These are phyloP conservation scores for Carcina quercana DNA, from an alignment of 2,888 invertebrate species.

Conservation along the genomic window DNA sequence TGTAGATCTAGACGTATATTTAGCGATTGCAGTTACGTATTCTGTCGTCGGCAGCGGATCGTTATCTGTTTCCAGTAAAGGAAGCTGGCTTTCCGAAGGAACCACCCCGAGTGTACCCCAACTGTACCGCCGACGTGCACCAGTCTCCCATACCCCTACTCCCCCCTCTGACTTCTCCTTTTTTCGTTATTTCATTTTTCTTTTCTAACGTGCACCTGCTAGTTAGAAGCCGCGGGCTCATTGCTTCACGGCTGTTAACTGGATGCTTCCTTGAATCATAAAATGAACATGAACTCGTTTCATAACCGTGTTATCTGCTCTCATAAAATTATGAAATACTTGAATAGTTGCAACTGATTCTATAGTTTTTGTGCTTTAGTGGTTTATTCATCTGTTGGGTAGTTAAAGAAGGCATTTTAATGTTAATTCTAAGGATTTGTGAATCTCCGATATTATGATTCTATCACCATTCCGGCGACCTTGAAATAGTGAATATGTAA, in stretches of 20 bases:
- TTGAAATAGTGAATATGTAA: too few relatives aligned
- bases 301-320: too few relatives aligned
- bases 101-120: slow-evolving; percentile 47
- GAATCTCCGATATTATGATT: too few relatives aligned
- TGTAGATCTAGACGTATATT: slow-evolving; percentile 61
- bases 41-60: slow-evolving; percentile 71
- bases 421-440: too few relatives aligned
- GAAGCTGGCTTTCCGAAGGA: slow-evolving; percentile 71
- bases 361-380: too few relatives aligned
- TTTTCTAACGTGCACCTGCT: slow-evolving; percentile 67
- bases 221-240: slow-evolving; percentile 62
- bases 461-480: too few relatives aligned
- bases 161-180: slow-evolving; percentile 53
- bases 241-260: slow-evolving; percentile 40
- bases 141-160: slow-evolving; percentile 33
- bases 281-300: too few relatives aligned
- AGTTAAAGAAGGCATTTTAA: too few relatives aligned
- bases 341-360: too few relatives aligned
- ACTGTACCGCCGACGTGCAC: too few relatives aligned
- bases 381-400: too few relatives aligned
- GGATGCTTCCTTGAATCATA: slow-evolving; percentile 31
- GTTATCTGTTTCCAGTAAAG: slow-evolving; percentile 74
- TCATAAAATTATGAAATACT: too few relatives aligned
- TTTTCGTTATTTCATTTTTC: slow-evolving; percentile 72
- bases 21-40: slow-evolving; percentile 68